phyloP scores from a whole-genome alignment of 2,888 invertebrate species.

The Plebejus melissa region DNA sequence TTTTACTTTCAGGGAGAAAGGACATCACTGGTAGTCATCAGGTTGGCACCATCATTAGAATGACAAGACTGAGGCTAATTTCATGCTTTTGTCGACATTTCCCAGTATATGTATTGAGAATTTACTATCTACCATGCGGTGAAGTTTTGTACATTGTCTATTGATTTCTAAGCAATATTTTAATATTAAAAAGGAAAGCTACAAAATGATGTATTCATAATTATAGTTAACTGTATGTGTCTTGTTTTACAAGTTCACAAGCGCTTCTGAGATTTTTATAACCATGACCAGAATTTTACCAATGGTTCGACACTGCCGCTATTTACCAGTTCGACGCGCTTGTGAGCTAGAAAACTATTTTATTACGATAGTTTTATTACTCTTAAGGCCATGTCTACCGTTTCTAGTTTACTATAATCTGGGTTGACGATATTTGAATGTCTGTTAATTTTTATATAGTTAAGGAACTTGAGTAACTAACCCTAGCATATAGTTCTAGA shows the following conservation, averaged over 20 bases:
- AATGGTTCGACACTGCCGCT: neutral
- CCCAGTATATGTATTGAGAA: constrained; percentile 59
- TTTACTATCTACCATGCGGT: constrained; percentile 54
- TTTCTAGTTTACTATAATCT: neutral
- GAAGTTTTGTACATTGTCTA: constrained; percentile 52
- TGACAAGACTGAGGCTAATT: constrained; percentile 76
- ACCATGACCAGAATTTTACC: neutral
- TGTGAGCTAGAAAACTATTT: neutral
- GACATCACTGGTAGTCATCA: constrained; percentile 49
- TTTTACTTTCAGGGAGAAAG: constrained; percentile 47
- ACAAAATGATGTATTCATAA: constrained; percentile 26
- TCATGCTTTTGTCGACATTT: constrained; percentile 62
- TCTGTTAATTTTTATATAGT: constrained; percentile 21
- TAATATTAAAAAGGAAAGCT: constrained; percentile 28
- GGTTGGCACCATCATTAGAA: constrained; percentile 64
- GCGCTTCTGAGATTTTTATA: neutral
- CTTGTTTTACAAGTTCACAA: constrained; percentile 2
- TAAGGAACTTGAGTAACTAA: neutral
- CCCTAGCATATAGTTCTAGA: constrained; percentile 8
- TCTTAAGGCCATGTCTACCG: neutral
- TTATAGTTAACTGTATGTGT: constrained; percentile 22
- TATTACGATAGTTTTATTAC: constrained; percentile 22
- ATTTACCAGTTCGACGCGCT: neutral
- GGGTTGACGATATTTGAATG: constrained; percentile 7
- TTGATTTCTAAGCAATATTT: constrained; percentile 35